phyloP scores from a whole-genome alignment of 2,888 invertebrate species.

The Mellilla xanthometata region DNA sequence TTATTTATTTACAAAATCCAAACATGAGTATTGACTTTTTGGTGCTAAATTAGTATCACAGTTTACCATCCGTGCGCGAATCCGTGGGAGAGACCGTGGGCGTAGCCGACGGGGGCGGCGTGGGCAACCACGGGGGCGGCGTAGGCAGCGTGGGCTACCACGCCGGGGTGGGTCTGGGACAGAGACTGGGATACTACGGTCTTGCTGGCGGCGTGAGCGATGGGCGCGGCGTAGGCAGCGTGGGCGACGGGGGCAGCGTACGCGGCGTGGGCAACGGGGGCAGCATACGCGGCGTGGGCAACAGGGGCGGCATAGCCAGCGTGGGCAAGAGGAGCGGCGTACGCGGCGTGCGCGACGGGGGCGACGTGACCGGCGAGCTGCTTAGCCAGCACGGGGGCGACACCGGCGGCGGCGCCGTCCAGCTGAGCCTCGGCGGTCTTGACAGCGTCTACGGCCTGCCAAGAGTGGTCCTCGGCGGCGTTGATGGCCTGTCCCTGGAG shows the following conservation, averaged over 20 bases:
- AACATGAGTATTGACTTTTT: conserved; percentile 74
- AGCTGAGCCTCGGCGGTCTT: conserved; percentile 70
- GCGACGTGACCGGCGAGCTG: conserved; percentile 65
- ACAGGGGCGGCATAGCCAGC: conserved; percentile 40
- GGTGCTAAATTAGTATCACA: conserved; percentile 71
- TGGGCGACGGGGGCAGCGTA: conserved; percentile 43
- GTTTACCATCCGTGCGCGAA: conserved; percentile 69
- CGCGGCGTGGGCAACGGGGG: conserved; percentile 35
- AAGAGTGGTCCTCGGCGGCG: conserved; percentile 75
- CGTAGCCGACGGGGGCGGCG: conserved; percentile 33
- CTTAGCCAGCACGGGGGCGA: conserved; percentile 70
- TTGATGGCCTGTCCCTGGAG: conserved; percentile 71
- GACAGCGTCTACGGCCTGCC: conserved; percentile 73
- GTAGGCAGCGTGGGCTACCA: conserved; percentile 46
- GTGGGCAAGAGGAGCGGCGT: conserved; percentile 28
- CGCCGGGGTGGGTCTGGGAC: conserved; percentile 67
- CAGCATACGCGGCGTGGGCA: conserved; percentile 36
- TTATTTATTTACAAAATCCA: conserved; percentile 70
- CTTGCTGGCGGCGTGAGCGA: conserved; percentile 49
- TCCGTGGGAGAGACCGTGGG: conserved; percentile 38
- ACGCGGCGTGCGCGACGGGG: conserved; percentile 33
- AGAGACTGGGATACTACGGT: conserved; percentile 63
- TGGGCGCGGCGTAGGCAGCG: conserved; percentile 35
- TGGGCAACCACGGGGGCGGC: conserved; percentile 34
- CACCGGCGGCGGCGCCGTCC: conserved; percentile 75